Evolutionary conservation across 64 coral and sea anemone genomes (phyloP), one percentile per base, ranked within the genome.

Genomic region (Stichodactyla mertensii): DNA sequence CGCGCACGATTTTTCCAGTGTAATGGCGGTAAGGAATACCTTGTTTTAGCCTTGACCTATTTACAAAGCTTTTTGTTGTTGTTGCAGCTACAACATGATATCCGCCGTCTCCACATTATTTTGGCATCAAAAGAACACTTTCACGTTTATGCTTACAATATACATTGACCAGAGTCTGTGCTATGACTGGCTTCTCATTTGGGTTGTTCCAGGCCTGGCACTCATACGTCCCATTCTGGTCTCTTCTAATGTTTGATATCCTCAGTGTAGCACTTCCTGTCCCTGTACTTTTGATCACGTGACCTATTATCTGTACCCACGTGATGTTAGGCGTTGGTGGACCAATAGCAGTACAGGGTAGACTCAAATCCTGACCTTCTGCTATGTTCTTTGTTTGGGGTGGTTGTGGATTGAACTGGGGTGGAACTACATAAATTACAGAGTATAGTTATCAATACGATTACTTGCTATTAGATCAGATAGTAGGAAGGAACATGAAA

Each of bases 171-270:
- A 80, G 4, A 16, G 53, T 80, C 13, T 16, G 31, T 15, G 78
- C 78, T 11, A 26, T 14, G 13, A 80, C 53, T 16, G 78, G 78
- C 6, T 4, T 80, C 78, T 80, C 78, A 80, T 80, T 80, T 80
- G 28, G 78, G 78, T 80, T 80, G 78, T 80, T 80, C 19, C 36
- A 7, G 78, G 78, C 78, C 31, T 51, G 53, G 18, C 78, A 80
- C 26, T 36, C 26, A 20, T 79, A 79, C 28, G 78, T 80, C 78
- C 78, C 78, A 55, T 51, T 55, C 78, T 80, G 78, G 16, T 80
- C 78, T 55, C 78, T 80, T 55, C 78, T 80, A 55, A 80, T 80
- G 53, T 80, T 80, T 80, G 78, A 16, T 51, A 80, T 80, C 31
- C 31, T 80, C 14, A 79, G 77, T 16, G 77, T 79, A 28, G n/a